Conservation (phyloP, 2,797 vertebrate genomes). For the Chromobotia macracanthus region DNA sequence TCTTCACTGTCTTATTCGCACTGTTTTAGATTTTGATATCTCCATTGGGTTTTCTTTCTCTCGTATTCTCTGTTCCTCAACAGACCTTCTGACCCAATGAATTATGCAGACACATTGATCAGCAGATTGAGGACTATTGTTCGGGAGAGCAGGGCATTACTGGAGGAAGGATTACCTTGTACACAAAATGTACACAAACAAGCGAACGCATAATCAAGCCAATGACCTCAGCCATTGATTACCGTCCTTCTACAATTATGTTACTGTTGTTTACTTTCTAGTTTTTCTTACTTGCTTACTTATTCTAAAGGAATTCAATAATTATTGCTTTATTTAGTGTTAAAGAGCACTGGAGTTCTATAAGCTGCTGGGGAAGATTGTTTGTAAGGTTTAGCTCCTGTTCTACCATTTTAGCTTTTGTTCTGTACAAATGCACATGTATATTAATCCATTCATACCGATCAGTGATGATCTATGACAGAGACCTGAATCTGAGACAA, state of each 20-base stretch:
- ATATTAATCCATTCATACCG: conserved; percentile 68
- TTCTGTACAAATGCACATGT: conserved; percentile 48
- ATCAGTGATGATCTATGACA: conserved; percentile 59
- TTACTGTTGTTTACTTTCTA: conserved; percentile 99
- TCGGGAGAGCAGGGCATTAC: conserved; percentile 89
- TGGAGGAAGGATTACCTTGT: conserved; percentile 92
- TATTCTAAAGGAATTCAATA: conserved; percentile 99
- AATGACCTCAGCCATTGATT: conserved; percentile 99
- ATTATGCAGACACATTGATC: conserved; percentile 99
- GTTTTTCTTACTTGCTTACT: conserved; percentile 97
- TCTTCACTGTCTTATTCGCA: conserved; percentile 91
- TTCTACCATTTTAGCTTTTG: background rate
- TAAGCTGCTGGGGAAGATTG: conserved; percentile 78
- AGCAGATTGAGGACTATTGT: conserved; percentile 99
- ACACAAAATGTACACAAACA: conserved; percentile 59
- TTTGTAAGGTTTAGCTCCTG: conserved; percentile 71
- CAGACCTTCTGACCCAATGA: conserved; percentile 85
- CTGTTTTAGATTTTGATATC: conserved; percentile 90
- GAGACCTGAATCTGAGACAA: conserved; percentile 35
- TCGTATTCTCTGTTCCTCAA: conserved; percentile 67
- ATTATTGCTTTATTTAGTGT: conserved; percentile 99
- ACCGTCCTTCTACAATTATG: conserved; percentile 98
- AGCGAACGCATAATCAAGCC: conserved; percentile 97
- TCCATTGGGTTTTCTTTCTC: too few relatives aligned
- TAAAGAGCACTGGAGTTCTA: conserved; percentile 94